Percentiles rank a stretch among this genome's conserved stretches.
phyloP scores from a whole-genome alignment of 2,888 invertebrate genomes.

The Caenorhabditis sp. region DNA sequence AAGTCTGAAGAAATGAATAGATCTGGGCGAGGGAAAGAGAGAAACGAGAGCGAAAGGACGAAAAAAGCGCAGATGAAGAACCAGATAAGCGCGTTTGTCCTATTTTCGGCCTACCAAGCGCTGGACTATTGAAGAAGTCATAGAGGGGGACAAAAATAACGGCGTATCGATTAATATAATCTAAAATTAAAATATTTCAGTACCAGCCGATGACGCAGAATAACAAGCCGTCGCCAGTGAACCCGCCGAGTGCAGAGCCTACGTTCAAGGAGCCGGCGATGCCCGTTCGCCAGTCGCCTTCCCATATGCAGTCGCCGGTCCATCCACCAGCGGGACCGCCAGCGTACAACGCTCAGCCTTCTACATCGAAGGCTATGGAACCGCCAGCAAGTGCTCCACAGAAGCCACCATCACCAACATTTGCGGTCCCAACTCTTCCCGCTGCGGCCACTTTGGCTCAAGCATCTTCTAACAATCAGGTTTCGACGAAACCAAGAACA shows the following conservation, averaged over 20 bases:
- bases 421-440: slow-evolving; percentile 46
- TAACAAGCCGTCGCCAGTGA: slow-evolving; percentile 18
- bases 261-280: slow-evolving; percentile 42
- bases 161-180: background rate
- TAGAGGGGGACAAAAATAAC: background rate
- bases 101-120: background rate
- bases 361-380: slow-evolving; percentile 2
- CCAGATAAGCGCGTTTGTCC: slow-evolving; percentile 13
- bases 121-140: background rate
- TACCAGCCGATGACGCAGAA: slow-evolving; percentile 2
- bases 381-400: background rate
- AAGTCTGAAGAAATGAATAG: background rate
- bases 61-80: slow-evolving; percentile 24
- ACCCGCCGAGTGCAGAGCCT: slow-evolving; percentile 10
- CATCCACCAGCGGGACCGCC: slow-evolving; percentile 29
- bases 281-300: slow-evolving; percentile 30
- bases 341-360: slow-evolving; percentile 19
- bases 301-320: slow-evolving; percentile 25
- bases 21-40: background rate
- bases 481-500: slow-evolving; percentile 28
- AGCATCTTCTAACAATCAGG: slow-evolving; percentile 24
- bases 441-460: slow-evolving; percentile 30
- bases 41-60: slow-evolving; percentile 1
- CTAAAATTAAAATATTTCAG: slow-evolving; percentile 4
- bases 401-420: slow-evolving; percentile 32